Conservation (phyloP, 2,797 vertebrate genomes). For the Benthosema pterotum region DNA sequence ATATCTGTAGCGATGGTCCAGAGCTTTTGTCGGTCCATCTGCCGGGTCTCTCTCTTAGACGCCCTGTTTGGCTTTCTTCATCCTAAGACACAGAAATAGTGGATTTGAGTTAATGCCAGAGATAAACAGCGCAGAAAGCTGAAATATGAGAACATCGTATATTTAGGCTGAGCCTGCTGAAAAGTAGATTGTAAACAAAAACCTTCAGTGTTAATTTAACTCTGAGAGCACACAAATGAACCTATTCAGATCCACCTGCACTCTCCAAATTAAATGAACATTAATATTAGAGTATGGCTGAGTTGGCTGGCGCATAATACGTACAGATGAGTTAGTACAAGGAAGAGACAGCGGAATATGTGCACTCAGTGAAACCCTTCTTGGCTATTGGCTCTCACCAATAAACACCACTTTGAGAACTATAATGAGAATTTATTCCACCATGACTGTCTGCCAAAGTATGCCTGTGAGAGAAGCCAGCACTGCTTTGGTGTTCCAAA, state of each 20-base stretch:
- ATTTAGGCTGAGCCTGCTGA: background rate
- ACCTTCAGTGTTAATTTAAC: no score
- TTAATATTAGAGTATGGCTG: background rate
- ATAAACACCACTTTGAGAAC: conserved; percentile 40
- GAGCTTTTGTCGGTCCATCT: conserved; percentile 44
- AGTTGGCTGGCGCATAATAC: background rate
- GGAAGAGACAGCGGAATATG: background rate
- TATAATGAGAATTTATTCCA: conserved; percentile 31
- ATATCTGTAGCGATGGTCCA: conserved; percentile 57
- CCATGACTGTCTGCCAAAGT: conserved; percentile 13
- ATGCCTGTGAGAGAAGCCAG: conserved; percentile 27
- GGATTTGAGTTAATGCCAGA: conserved; percentile 6
- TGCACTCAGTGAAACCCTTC: conserved; percentile 12
- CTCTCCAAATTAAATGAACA: no score
- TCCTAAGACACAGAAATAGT: conserved; percentile 60
- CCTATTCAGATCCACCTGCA: no score
- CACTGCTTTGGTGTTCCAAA: conserved; percentile 15
- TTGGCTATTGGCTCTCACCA: conserved; percentile 5
- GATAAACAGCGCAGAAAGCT: background rate
- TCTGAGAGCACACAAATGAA: no score
- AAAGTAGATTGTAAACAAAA: background rate
- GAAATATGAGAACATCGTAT: background rate
- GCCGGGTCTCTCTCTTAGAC: conserved; percentile 50
- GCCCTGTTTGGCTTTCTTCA: conserved; percentile 74
- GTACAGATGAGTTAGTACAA: background rate